These are phyloP conservation scores for Cetoscarus ocellatus DNA, from an alignment of 2,797 vertebrate species.

Conservation along the genomic window DNA sequence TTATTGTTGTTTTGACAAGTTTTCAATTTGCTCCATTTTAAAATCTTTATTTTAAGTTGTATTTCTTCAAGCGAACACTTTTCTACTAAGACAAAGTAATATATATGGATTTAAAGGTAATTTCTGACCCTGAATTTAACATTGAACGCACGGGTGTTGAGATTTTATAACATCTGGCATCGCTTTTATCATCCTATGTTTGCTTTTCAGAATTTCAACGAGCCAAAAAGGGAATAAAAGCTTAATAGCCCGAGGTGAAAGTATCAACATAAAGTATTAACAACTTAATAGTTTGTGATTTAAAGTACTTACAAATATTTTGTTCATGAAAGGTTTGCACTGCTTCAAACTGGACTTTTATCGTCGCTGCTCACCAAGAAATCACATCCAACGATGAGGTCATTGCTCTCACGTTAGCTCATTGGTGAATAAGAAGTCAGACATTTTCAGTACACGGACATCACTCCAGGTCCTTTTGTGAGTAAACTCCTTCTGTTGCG, in stretches of 20 bases:
- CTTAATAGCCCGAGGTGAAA: too few relatives aligned
- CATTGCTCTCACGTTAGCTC: slow-evolving; percentile 15
- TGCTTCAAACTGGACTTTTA: background rate
- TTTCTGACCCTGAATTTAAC: background rate
- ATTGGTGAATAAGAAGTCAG: slow-evolving; percentile 10
- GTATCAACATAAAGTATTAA: too few relatives aligned
- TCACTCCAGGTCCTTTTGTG: background rate
- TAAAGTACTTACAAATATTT: too few relatives aligned
- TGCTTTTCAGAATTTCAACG: too few relatives aligned
- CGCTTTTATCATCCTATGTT: background rate
- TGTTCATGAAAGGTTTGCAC: background rate
- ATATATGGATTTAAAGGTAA: background rate
- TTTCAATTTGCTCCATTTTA: too few relatives aligned
- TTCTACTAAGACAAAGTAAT: too few relatives aligned
- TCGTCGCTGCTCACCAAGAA: slow-evolving; percentile 65
- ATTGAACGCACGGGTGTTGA: rapidly evolving
- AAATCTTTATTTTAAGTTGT: too few relatives aligned
- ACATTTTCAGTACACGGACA: background rate
- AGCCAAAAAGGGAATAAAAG: too few relatives aligned
- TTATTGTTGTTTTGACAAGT: too few relatives aligned
- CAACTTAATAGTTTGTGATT: too few relatives aligned
- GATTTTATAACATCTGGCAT: background rate
- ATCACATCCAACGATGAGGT: slow-evolving; percentile 31
- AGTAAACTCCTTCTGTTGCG: background rate
- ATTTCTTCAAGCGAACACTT: too few relatives aligned